Percentiles rank a stretch among this genome's conserved stretches.
Conservation (phyloP, 2,113 vertebrate species). For the Muntiacus muntjak region DNA sequence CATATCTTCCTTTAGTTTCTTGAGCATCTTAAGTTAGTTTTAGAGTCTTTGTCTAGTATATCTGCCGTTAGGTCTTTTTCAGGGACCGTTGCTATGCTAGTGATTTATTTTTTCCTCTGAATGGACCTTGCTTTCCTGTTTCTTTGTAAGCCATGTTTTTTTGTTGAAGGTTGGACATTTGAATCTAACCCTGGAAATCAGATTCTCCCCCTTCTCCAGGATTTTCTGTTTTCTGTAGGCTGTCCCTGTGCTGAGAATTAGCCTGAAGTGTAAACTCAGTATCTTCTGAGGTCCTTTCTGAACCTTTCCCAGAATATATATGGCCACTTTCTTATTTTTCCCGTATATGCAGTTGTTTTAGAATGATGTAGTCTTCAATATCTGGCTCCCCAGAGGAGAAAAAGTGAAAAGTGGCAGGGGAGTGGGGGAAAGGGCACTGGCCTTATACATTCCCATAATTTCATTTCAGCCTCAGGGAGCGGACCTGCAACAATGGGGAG, state of each 20-base stretch:
- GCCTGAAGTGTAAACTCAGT: neutral
- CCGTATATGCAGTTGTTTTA: neutral
- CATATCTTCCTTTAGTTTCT: neutral
- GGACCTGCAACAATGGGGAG: neutral
- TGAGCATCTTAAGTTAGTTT: neutral
- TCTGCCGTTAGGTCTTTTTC: too few relatives aligned
- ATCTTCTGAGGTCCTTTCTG: neutral
- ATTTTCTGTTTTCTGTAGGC: neutral
- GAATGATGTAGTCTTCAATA: neutral
- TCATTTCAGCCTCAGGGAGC: neutral
- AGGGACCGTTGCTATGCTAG: neutral
- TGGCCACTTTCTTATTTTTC: neutral
- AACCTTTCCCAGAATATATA: neutral
- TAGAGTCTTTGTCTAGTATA: too few relatives aligned
- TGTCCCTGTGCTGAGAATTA: neutral
- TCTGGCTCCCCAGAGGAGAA: neutral
- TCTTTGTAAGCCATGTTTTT: neutral
- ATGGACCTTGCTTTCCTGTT: neutral
- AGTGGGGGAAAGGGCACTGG: neutral
- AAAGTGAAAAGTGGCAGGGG: neutral
- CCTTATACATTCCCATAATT: neutral
- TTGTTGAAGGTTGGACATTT: neutral
- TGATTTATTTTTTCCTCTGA: neutral
- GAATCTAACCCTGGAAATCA: neutral
- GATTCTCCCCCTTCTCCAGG: neutral